phyloP scores from a whole-genome alignment of 2,113 vertebrate species.

The Aepyceros melampus region DNA sequence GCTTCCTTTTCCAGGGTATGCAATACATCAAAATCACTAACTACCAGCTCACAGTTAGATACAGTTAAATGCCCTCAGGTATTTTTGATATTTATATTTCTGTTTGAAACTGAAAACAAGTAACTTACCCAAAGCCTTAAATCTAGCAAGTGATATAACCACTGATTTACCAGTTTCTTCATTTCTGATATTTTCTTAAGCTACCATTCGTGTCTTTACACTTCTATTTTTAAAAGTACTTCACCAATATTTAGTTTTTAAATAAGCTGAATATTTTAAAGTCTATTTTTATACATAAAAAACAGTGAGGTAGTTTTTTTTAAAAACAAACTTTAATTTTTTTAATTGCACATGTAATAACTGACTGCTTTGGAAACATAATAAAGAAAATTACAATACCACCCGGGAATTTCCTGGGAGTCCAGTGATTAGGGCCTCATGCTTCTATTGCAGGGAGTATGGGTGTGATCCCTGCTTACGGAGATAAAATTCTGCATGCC shows the following conservation, averaged over 20 bases:
- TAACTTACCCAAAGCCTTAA: not conserved
- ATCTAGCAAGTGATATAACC: not conserved
- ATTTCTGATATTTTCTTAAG: not conserved
- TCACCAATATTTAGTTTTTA: not conserved
- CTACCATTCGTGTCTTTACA: not conserved
- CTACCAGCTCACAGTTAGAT: not conserved
- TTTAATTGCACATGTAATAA: not conserved
- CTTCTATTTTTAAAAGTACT: not conserved
- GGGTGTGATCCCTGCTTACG: not conserved
- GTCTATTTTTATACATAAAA: not conserved
- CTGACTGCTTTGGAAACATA: not conserved
- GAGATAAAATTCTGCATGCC: not conserved
- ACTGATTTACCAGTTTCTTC: not conserved
- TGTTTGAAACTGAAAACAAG: not conserved
- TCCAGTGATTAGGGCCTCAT: not conserved
- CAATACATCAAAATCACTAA: slow-evolving; percentile 25
- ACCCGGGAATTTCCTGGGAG: not conserved
- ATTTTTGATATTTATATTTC: not conserved
- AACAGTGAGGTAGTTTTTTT: not conserved
- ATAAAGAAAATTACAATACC: not conserved
- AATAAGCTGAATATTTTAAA: not conserved
- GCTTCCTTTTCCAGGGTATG: not conserved
- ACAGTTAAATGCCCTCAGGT: not conserved
- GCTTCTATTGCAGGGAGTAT: not conserved
- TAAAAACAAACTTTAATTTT: not conserved